Percentiles rank a stretch among this genome's conserved stretches.
Conservation (phyloP, 2,888 invertebrate species). For the Germaria angustata region DNA sequence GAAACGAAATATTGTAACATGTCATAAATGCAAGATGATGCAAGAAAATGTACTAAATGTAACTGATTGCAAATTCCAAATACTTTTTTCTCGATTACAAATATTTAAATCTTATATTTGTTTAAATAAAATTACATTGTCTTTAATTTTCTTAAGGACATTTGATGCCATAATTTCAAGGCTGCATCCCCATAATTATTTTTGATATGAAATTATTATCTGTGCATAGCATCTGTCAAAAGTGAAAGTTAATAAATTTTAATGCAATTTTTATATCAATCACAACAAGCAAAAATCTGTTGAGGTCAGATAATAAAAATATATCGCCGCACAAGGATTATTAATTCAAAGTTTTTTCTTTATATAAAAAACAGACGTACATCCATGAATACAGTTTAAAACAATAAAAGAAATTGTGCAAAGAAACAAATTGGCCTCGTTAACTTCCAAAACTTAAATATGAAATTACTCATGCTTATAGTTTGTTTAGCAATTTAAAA, state of each 20-base stretch:
- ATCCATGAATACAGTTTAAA: constrained; percentile 20
- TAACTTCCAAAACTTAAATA: constrained; percentile 27
- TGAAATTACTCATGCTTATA: constrained; percentile 52
- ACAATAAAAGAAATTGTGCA: constrained; percentile 4
- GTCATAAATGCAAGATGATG: too few species aligned
- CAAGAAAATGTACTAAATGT: neutral
- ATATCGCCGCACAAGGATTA: neutral
- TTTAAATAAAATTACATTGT: too few species aligned
- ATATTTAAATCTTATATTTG: too few species aligned
- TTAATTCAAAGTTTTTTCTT: neutral
- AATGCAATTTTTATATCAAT: constrained; percentile 20
- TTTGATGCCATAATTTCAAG: neutral
- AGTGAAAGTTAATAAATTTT: constrained; percentile 51
- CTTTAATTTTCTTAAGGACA: neutral
- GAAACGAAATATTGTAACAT: too few species aligned
- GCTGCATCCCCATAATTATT: constrained; percentile 2
- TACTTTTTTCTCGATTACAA: too few species aligned
- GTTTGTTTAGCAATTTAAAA: constrained; percentile 43
- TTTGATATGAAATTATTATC: constrained; percentile 26
- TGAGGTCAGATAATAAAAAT: constrained; percentile 50
- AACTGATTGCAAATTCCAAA: neutral
- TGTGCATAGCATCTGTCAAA: constrained; percentile 14
- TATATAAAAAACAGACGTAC: neutral
- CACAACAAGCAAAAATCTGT: constrained; percentile 48
- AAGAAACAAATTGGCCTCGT: constrained; percentile 4